These are phyloP conservation scores for Magallana nippona DNA, from an alignment of 2,888 invertebrate species.

Conservation along the genomic window DNA sequence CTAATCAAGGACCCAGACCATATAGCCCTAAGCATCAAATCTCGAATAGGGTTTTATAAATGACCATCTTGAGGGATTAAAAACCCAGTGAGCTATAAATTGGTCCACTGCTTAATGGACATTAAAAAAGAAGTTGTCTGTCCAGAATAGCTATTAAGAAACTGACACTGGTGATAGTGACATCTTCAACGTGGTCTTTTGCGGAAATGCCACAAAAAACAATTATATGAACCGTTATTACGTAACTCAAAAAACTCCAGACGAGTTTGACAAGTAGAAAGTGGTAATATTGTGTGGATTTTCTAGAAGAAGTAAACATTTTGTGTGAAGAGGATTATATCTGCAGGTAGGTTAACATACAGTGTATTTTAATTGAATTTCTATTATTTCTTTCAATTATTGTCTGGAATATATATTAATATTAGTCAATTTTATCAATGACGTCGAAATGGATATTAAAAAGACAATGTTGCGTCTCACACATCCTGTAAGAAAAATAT, in stretches of 20 bases:
- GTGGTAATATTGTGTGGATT: neutral
- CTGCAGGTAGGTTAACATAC: neutral
- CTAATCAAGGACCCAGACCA: conserved; percentile 23
- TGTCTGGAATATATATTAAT: too few species aligned
- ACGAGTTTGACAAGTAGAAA: neutral
- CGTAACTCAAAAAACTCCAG: neutral
- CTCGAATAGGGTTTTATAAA: conserved; percentile 34
- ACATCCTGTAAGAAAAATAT: too few species aligned
- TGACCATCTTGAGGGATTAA: conserved; percentile 40
- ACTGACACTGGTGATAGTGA: conserved; percentile 36
- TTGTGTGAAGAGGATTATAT: neutral
- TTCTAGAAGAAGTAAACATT: neutral
- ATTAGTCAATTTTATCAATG: too few species aligned
- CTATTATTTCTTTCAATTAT: too few species aligned
- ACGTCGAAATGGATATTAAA: too few species aligned
- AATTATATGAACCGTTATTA: conserved; percentile 10
- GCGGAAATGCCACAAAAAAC: conserved; percentile 20
- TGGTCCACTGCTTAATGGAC: conserved; percentile 38
- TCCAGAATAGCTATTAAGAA: conserved; percentile 26
- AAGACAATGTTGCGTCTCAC: too few species aligned
- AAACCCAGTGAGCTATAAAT: conserved; percentile 41
- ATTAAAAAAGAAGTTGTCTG: conserved; percentile 37
- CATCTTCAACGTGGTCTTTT: conserved; percentile 33
- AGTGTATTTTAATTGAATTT: too few species aligned
- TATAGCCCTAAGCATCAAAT: conserved; percentile 35